Conservation (phyloP, 1,140 invertebrate species). For the Hormaphis cornu region DNA sequence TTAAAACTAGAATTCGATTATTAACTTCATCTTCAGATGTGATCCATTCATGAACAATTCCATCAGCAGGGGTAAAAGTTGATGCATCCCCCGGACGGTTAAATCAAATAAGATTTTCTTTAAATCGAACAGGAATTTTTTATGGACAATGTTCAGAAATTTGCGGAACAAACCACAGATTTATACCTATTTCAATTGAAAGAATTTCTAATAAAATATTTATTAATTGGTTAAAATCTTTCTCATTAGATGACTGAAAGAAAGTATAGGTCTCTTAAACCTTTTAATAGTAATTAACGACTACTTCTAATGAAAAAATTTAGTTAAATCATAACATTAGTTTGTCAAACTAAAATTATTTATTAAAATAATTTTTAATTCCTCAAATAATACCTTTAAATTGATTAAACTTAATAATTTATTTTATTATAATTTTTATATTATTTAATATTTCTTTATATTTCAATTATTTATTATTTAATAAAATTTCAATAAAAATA, state of each 20-base stretch:
- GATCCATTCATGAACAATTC: conserved; percentile 58
- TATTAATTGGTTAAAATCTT: conserved; percentile 44
- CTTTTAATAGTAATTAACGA: conserved; percentile 38
- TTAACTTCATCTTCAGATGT: conserved; percentile 57
- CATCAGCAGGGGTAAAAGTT: conserved; percentile 53
- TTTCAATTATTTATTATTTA: not conserved
- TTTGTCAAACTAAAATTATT: conserved; percentile 15
- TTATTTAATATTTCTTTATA: not conserved
- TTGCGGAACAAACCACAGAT: conserved; percentile 64
- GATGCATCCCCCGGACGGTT: conserved; percentile 57
- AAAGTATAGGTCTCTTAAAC: conserved; percentile 46
- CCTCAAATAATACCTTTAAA: not conserved
- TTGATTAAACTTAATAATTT: not conserved
- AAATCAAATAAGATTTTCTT: conserved; percentile 52
- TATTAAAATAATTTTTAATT: not conserved
- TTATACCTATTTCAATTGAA: conserved; percentile 65
- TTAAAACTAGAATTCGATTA: conserved; percentile 49
- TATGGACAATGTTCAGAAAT: conserved; percentile 70
- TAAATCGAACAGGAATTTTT: conserved; percentile 51
- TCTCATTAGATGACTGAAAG: conserved; percentile 42
- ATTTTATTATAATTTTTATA: conserved; percentile 42
- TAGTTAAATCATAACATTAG: conserved; percentile 14
- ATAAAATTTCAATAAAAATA: not conserved
- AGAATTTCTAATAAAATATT: conserved; percentile 46
- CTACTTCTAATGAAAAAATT: not conserved